A percentile compares a stretch with the other conserved stretches of the same genome.
phyloP scores from a whole-genome alignment of 2,797 vertebrate species.

The Paedocypris micromegethes region DNA sequence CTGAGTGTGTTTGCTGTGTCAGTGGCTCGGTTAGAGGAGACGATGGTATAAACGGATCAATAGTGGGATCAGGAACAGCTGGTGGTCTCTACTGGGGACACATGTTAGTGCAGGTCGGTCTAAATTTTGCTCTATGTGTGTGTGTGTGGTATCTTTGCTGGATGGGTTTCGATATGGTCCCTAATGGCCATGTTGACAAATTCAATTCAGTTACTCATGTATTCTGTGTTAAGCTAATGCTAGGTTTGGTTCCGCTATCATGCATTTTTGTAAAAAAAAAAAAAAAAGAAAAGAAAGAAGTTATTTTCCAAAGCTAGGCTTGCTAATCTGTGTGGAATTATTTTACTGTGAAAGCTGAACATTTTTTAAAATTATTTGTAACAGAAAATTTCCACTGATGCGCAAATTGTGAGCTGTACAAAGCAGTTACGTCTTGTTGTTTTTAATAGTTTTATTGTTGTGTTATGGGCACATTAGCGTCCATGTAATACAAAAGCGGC shows the following conservation, averaged over 20 bases:
- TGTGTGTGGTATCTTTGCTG: neutral
- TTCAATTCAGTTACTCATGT: too few relatives aligned
- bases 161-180: too few relatives aligned
- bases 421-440: neutral
- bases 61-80: slow-evolving; percentile 31
- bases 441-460: slow-evolving; percentile 1
- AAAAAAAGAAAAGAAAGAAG: too few relatives aligned
- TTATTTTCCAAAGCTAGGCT: too few relatives aligned
- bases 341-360: too few relatives aligned
- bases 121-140: neutral
- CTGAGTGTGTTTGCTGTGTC: neutral
- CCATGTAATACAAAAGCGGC: neutral
- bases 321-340: slow-evolving; percentile 19
- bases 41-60: slow-evolving; percentile 40
- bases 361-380: too few relatives aligned
- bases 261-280: too few relatives aligned
- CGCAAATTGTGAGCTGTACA: too few relatives aligned
- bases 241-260: too few relatives aligned
- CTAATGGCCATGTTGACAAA: too few relatives aligned
- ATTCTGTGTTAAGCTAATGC: too few relatives aligned
- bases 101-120: neutral
- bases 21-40: slow-evolving; percentile 13
- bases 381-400: too few relatives aligned
- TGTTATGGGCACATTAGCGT: slow-evolving; percentile 3
- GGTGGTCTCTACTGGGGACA: slow-evolving; percentile 7